Evolutionary conservation across 2,888 invertebrate species (phyloP), one percentile per base, ranked within the genome.

Genomic region (Lydus trimaculatus): DNA sequence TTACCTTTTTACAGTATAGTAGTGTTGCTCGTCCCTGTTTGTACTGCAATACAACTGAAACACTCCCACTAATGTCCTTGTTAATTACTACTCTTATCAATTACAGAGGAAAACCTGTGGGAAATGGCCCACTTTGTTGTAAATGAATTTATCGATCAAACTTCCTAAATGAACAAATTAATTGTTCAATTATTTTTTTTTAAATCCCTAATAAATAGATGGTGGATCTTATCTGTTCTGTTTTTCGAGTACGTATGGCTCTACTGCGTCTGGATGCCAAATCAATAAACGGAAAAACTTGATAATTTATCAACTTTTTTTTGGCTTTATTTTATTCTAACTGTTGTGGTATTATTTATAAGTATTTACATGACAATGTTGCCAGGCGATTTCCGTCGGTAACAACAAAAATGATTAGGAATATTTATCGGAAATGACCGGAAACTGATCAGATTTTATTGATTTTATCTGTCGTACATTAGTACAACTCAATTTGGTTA

Each of bases 141-240:
- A 70, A 65, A 62, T 67, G 59, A 64, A 65, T 73, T 48, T 48
- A 75, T 75, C 74, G 73, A 75, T 66, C 72, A 70, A 75, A 75
- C 75, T 43, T 43, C n/a, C 43, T 31, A 17, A 28, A 59, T 31
- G 31, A 31, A 15, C 13, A 2, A 59, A 59, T 17, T 17, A n/a
- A n/a, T n/a, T 17, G 15, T 17, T 6, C 17, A 17, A 59, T 17
- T 13, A n/a, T n/a, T 59, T 59, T 59, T 17, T 17, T n/a, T 9
- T 31, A 23, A 23, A 2, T 59, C 0, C 0, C 11, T 28, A 17
- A 58, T 11, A 5, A 1, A 11, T 11, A 11, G 31, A n/a, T 31
- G 17, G 43, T 4, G 17, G 43, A 17, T 43, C 17, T 43, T 43
- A 43, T 43, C 43, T 5, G 43, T 7, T 33, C 28, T 9, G 7